phyloP scores from a whole-genome alignment of 2,888 invertebrate species.

The Chaitophorus viminalis region DNA sequence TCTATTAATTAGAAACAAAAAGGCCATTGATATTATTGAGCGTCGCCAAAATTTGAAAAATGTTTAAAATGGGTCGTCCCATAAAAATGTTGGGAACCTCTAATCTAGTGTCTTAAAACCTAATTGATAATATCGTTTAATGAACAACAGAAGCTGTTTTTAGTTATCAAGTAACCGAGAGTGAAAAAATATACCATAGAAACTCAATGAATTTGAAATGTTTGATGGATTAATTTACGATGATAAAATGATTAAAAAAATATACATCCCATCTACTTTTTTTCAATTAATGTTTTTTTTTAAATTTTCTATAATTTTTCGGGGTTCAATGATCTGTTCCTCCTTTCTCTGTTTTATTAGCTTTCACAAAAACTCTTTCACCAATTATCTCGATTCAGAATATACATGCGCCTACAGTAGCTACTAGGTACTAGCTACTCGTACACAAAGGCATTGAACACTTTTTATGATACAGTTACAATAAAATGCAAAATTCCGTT shows the following conservation, averaged over 20 bases:
- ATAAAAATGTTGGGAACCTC: no score
- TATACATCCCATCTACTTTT: background rate
- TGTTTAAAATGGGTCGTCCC: no score
- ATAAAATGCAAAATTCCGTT: background rate
- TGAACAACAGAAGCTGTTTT: background rate
- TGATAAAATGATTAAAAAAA: background rate
- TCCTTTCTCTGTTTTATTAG: constrained; percentile 41
- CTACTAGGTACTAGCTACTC: background rate
- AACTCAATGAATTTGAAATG: background rate
- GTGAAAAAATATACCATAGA: background rate
- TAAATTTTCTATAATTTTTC: constrained; percentile 21
- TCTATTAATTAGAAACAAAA: no score
- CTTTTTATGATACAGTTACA: background rate
- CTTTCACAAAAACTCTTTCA: constrained; percentile 53
- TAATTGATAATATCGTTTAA: background rate
- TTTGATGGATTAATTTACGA: background rate
- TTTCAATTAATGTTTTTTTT: background rate
- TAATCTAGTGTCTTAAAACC: no score
- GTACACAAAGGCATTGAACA: background rate
- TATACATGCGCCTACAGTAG: no score
- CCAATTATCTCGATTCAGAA: constrained; percentile 22
- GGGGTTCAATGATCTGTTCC: constrained; percentile 37
- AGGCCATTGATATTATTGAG: no score
- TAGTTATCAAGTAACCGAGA: background rate
- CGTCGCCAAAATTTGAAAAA: no score